These are phyloP conservation scores for Odontocolon sp. DNA, from an alignment of 2,888 invertebrate genomes.

Conservation along the genomic window DNA sequence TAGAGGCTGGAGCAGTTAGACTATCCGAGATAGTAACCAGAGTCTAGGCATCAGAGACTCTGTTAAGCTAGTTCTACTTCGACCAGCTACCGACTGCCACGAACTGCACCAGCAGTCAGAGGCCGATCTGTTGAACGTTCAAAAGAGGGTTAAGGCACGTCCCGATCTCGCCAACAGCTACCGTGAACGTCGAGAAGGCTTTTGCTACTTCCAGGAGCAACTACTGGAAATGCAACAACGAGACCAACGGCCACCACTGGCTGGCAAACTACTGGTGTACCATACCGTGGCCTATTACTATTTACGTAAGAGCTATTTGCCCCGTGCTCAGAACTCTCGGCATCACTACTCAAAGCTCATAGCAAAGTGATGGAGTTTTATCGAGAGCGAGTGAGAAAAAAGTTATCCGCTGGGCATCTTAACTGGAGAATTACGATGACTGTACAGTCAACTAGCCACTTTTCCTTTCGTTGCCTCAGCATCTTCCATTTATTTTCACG, in stretches of 20 bases:
- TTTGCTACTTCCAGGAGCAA: constrained; percentile 3
- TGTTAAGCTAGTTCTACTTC: too few relatives aligned
- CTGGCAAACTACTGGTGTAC: constrained; percentile 32
- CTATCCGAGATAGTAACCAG: too few relatives aligned
- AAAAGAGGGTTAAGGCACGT: constrained; percentile 35
- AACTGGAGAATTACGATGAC: not conserved
- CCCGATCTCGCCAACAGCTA: constrained; percentile 37
- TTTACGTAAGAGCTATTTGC: constrained; percentile 62
- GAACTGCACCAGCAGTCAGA: not conserved
- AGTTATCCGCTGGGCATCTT: not conserved
- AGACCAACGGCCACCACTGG: constrained; percentile 27
- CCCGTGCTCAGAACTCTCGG: constrained; percentile 18
- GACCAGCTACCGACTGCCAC: not conserved
- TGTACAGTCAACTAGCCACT: constrained; percentile 18
- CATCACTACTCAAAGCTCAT: constrained; percentile 9
- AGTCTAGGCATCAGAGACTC: too few relatives aligned
- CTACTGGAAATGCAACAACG: not conserved
- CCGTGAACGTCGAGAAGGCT: constrained; percentile 36
- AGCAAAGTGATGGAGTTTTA: not conserved
- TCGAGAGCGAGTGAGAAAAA: constrained; percentile 13
- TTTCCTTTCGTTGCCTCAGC: constrained; percentile 33
- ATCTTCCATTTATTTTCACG: not conserved
- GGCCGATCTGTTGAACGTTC: not conserved
- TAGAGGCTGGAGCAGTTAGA: not conserved
- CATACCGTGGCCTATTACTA: constrained; percentile 55